Evolutionary conservation across 2,888 invertebrate species (phyloP).

Genomic region (Drosophila barbarae): DNA sequence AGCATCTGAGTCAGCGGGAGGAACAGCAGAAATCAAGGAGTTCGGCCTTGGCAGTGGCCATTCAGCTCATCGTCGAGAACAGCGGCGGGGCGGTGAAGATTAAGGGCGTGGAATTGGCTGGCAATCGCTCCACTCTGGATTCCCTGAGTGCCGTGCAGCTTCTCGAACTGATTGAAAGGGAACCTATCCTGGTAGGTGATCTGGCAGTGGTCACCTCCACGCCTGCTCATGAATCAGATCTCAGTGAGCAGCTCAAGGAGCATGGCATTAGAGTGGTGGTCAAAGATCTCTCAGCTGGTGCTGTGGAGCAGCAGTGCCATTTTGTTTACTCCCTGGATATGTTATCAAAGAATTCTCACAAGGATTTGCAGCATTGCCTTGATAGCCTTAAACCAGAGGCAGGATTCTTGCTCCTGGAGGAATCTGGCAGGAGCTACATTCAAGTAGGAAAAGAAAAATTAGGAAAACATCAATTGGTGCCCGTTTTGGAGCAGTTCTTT

Average conservation of each 20-base stretch:
- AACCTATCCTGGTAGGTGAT: conserved; percentile 87
- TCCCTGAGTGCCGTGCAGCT: conserved; percentile 83
- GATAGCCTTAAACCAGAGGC: conserved; percentile 84
- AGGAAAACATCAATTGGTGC: conserved; percentile 80
- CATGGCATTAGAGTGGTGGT: conserved; percentile 83
- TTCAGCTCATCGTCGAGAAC: conserved; percentile 91
- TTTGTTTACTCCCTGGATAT: conserved; percentile 85
- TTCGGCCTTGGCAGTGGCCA: conserved; percentile 84
- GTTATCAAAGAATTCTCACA: conserved; percentile 79
- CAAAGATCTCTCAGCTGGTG: conserved; percentile 82
- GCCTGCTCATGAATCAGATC: conserved; percentile 80
- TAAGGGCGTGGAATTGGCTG: conserved; percentile 86
- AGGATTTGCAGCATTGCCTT: conserved; percentile 82
- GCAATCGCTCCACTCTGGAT: conserved; percentile 81
- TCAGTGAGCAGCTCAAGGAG: conserved; percentile 81
- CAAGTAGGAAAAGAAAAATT: conserved; percentile 77
- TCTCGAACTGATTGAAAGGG: conserved; percentile 84
- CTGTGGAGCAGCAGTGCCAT: conserved; percentile 85
- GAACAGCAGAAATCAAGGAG: conserved; percentile 82
- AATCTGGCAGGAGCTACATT: conserved; percentile 81
- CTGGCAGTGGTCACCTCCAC: conserved; percentile 82
- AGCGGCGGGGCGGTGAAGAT: conserved; percentile 84
- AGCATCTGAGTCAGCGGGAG: conserved; percentile 80
- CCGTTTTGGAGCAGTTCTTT: conserved; percentile 84
- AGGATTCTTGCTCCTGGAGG: conserved; percentile 88